Percentiles rank a stretch among this genome's conserved stretches.
These are phyloP conservation scores for Phanerotoma sp. DNA, from an alignment of 2,888 invertebrate species.

Conservation along the genomic window DNA sequence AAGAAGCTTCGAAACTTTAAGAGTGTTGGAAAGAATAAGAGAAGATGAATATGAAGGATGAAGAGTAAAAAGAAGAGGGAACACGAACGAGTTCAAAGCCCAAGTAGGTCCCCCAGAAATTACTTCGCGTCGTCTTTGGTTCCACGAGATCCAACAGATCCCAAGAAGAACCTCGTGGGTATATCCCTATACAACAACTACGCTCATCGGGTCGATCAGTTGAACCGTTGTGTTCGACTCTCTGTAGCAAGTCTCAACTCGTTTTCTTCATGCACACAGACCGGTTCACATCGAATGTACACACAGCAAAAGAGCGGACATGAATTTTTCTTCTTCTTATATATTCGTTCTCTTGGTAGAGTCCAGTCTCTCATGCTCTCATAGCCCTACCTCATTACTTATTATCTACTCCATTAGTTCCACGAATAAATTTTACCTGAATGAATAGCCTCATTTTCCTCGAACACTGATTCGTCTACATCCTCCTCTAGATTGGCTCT, in stretches of 20 bases:
- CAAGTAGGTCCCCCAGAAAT: constrained; percentile 14
- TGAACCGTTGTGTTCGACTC: constrained; percentile 17
- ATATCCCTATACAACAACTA: constrained; percentile 8
- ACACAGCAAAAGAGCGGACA: too few species aligned
- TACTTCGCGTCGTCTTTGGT: constrained; percentile 6
- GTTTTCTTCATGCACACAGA: constrained; percentile 12
- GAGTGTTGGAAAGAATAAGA: not conserved
- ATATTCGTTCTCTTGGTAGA: too few species aligned
- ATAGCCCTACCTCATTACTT: constrained; percentile 3
- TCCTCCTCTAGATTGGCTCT: constrained; percentile 43
- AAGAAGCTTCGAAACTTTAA: not conserved
- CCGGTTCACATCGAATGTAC: constrained; percentile 7
- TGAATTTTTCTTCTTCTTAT: not conserved
- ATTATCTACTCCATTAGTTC: not conserved
- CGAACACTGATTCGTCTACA: constrained; percentile 50
- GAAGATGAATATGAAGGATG: not conserved
- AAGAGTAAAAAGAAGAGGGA: not conserved
- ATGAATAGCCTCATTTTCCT: constrained; percentile 65
- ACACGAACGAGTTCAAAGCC: constrained; percentile 1
- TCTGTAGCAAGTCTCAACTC: constrained; percentile 6
- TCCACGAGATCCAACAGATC: not conserved
- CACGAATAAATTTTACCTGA: constrained; percentile 63
- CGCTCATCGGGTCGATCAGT: constrained; percentile 15
- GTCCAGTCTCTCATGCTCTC: constrained; percentile 8
- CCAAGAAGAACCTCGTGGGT: not conserved